A percentile compares a stretch with the other conserved stretches of the same genome.
Conservation (phyloP, 2,113 vertebrate genomes). For the Grus americana region DNA sequence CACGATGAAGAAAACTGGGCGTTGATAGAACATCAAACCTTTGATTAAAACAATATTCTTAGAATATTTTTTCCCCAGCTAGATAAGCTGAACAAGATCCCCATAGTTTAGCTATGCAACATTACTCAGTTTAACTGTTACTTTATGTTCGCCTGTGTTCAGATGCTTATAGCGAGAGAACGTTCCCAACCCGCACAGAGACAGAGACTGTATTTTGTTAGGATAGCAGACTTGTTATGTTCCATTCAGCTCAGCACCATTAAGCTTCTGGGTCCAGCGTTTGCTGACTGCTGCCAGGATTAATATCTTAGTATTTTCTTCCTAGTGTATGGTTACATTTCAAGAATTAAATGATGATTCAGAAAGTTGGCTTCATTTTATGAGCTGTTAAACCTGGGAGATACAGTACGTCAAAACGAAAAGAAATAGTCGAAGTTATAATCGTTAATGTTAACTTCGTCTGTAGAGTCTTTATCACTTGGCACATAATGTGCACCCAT, state of each 20-base stretch:
- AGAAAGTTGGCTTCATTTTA: slow-evolving; percentile 73
- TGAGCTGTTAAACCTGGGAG: slow-evolving; percentile 69
- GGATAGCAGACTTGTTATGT: slow-evolving; percentile 40
- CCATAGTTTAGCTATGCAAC: slow-evolving; percentile 49
- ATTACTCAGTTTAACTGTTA: slow-evolving; percentile 59
- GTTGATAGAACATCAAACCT: background rate
- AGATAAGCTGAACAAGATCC: slow-evolving; percentile 31
- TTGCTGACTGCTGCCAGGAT: slow-evolving; percentile 58
- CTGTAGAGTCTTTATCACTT: slow-evolving; percentile 5
- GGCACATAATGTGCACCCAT: background rate
- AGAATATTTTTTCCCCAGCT: background rate
- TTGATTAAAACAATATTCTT: slow-evolving; percentile 64
- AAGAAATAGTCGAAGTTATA: slow-evolving; percentile 30
- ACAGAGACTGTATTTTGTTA: slow-evolving; percentile 57
- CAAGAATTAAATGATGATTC: slow-evolving; percentile 74
- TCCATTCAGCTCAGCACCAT: slow-evolving; percentile 70
- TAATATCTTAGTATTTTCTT: slow-evolving; percentile 65
- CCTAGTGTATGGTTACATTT: slow-evolving; percentile 65
- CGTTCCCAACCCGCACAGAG: background rate
- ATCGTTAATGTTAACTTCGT: slow-evolving; percentile 25
- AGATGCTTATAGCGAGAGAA: background rate
- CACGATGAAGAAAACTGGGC: background rate
- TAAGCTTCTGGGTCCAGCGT: slow-evolving; percentile 59
- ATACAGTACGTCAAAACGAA: slow-evolving; percentile 6
- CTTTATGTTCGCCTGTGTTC: slow-evolving; percentile 42